phyloP scores from a whole-genome alignment of 2,888 invertebrate genomes.

The Pecten maximus region DNA sequence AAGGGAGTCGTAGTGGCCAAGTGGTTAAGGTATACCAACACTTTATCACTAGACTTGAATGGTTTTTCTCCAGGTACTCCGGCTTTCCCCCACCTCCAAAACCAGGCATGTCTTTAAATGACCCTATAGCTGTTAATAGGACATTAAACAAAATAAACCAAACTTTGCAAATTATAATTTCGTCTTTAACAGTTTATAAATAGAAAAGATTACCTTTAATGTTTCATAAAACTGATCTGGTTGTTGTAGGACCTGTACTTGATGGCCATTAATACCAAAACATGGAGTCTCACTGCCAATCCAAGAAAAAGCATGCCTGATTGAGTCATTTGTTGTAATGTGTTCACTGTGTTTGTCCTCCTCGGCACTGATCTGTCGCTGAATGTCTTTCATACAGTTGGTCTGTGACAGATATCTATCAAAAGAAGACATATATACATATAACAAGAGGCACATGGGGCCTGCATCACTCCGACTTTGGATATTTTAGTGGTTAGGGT shows the following conservation, averaged over 20 bases:
- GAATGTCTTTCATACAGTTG: background rate
- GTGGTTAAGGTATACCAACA: no score
- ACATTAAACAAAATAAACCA: no score
- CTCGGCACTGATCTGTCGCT: background rate
- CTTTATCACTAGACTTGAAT: no score
- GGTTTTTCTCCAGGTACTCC: no score
- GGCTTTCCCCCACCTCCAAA: no score
- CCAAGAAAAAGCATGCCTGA: constrained; percentile 66
- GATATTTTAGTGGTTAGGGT: no score
- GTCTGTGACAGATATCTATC: constrained; percentile 5
- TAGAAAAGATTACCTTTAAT: constrained; percentile 77
- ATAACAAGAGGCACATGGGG: no score
- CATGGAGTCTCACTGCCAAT: constrained; percentile 71
- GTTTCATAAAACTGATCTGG: constrained; percentile 80
- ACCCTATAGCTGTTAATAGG: no score
- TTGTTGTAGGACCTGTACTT: constrained; percentile 76
- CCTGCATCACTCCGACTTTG: no score
- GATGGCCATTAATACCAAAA: constrained; percentile 76
- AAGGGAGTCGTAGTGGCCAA: no score
- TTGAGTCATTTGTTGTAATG: background rate
- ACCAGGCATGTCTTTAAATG: no score
- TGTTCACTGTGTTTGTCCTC: background rate
- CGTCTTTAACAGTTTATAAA: background rate
- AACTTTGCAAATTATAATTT: constrained; percentile 35
- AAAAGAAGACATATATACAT: background rate